Base-by-base conservation (phyloP, 2,113 vertebrate species). In the Trematocara macrostoma region DNA sequence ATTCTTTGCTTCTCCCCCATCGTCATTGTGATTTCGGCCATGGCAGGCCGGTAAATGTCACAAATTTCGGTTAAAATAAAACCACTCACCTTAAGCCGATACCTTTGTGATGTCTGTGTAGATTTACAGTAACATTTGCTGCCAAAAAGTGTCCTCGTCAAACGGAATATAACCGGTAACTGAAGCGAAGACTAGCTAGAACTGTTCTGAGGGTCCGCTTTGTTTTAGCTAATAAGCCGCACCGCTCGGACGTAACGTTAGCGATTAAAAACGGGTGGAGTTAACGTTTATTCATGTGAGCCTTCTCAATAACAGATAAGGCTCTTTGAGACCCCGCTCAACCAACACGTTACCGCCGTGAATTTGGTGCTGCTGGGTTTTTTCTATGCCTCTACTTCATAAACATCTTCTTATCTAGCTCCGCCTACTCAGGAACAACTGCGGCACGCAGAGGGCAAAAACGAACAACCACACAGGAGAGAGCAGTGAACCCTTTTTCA, bases 371-470 rank as follows among this genome's bases (percentile, higher is more conserved):
- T 38, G 6, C 53, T 67, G 53, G 11, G 11, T 59, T 61, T 78
- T 57, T 79, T 71, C 56, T 76, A 6, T 76, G 23, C 16, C 74
- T 20, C 26, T 84, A 34, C 35, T 74, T 53, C 79, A 59, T 85
- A 55, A 87, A 87, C 61, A 79, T 74, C 79, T 20, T 12, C 7
- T 83, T 88, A 11, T 20, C 34, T 91, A 67, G 82, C 83, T 11
- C 94, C 93, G 89, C 93, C 94, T 0, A 82, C 81, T 18, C 64
- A 26, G 90, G 84, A 90, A 83, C 52, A 4, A 45, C 38, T 2
- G 61, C 92, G 89, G 90, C 5, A 82, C 57, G 45, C 12, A 11
- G 15, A 5, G 79, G 82, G 2, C 18, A 11, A 3, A 3, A 3
- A 47, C 2, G 84, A 90, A 86, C 86, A 26, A 89, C 23, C 90